These are phyloP conservation scores for Hedya salicella DNA, from an alignment of 2,888 invertebrate species.

Conservation along the genomic window DNA sequence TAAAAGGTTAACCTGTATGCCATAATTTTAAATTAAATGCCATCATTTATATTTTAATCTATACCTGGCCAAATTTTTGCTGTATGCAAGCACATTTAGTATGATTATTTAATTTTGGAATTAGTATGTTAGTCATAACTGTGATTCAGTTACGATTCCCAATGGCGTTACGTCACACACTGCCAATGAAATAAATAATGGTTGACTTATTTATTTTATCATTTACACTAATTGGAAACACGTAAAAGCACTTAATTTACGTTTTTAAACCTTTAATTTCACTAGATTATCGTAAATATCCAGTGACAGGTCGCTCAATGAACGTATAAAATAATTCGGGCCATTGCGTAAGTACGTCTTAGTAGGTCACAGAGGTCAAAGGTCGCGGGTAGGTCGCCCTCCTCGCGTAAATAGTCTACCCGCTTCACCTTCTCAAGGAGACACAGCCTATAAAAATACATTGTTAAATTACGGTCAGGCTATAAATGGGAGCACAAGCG, in stretches of 20 bases:
- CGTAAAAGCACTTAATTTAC: constrained; percentile 4
- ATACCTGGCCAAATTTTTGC: too few species aligned
- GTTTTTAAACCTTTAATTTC: constrained; percentile 5
- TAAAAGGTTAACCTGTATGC: not conserved
- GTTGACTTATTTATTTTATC: too few species aligned
- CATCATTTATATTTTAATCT: too few species aligned
- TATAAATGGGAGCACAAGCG: constrained; percentile 14
- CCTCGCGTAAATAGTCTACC: constrained; percentile 55
- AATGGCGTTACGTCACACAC: too few species aligned
- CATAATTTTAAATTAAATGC: too few species aligned
- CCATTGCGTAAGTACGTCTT: constrained; percentile 68
- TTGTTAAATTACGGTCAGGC: constrained; percentile 28
- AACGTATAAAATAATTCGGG: constrained; percentile 55
- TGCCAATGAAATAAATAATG: too few species aligned
- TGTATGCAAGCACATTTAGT: too few species aligned
- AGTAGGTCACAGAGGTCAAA: constrained; percentile 86
- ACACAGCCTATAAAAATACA: constrained; percentile 43
- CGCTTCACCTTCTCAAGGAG: constrained; percentile 57
- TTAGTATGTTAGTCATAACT: too few species aligned
- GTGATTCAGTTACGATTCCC: too few species aligned
- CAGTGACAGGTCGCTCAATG: constrained; percentile 11
- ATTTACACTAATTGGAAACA: not conserved
- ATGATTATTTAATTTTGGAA: too few species aligned
- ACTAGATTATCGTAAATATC: constrained; percentile 19
- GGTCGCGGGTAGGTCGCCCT: constrained; percentile 81